Conservation (phyloP, 1,140 invertebrate genomes). For the Brachystomella parvula region DNA sequence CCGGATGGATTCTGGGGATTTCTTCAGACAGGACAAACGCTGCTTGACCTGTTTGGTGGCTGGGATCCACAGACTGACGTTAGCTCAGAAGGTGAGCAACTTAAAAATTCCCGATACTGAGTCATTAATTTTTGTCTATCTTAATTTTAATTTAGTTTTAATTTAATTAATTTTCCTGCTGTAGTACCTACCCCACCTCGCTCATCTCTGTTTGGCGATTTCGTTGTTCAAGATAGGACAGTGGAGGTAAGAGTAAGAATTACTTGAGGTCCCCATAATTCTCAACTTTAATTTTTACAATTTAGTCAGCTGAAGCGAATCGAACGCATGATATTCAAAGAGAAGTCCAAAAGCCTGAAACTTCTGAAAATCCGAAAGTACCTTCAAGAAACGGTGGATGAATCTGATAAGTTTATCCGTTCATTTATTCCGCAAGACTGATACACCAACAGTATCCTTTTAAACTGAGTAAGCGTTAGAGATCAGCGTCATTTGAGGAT, state of each 20-base stretch:
- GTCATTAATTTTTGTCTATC: not conserved
- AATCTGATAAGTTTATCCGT: no score
- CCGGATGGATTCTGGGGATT: slow-evolving; percentile 28
- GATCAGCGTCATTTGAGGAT: no score
- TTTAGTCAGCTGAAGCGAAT: not conserved
- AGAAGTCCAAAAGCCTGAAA: no score
- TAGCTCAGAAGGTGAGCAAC: slow-evolving; percentile 19
- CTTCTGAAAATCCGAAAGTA: no score
- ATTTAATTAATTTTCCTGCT: slow-evolving; percentile 18
- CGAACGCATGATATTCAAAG: not conserved
- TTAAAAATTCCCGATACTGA: not conserved
- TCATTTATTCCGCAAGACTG: no score
- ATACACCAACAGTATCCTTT: no score
- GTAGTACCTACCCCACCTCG: slow-evolving; percentile 20
- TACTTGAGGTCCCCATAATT: not conserved
- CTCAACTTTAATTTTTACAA: not conserved
- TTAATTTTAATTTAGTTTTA: no score
- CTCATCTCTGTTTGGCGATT: slow-evolving; percentile 27
- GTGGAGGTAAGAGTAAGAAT: slow-evolving; percentile 16
- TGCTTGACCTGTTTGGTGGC: slow-evolving; percentile 35
- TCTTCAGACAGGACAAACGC: slow-evolving; percentile 31
- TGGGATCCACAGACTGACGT: slow-evolving; percentile 30
- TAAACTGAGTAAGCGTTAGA: no score
- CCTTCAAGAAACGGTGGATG: no score
- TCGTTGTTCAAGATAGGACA: slow-evolving; percentile 30